Percentiles rank a stretch among this genome's conserved stretches.
phyloP scores from a whole-genome alignment of 1,140 invertebrate species.

The Drosophila obscura region DNA sequence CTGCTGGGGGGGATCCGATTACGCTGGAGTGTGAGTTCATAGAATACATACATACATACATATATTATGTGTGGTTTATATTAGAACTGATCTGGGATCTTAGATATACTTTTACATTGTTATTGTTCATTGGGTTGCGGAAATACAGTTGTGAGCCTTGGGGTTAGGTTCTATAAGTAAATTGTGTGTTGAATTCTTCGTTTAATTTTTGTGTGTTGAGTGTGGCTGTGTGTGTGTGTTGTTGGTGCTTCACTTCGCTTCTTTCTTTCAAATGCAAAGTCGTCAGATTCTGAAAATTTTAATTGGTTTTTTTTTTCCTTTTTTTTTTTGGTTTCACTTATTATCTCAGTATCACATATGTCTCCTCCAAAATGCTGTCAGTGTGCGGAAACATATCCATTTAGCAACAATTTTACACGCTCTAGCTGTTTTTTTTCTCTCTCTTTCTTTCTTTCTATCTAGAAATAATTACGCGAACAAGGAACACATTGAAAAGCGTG shows the following conservation, averaged over 20 bases:
- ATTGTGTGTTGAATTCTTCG: neutral
- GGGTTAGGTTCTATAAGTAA: slow-evolving; percentile 21
- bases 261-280: slow-evolving; percentile 43
- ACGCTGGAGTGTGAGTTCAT: neutral
- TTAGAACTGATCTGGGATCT: too few relatives aligned
- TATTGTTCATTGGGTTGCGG: slow-evolving; percentile 15
- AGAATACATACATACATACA: neutral
- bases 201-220: slow-evolving; percentile 11
- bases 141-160: slow-evolving; percentile 16
- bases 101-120: slow-evolving; percentile 11
- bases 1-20: slow-evolving; percentile 10
- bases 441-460: slow-evolving; percentile 3
- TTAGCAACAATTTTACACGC: slow-evolving; percentile 73
- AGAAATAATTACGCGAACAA: slow-evolving; percentile 28
- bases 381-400: slow-evolving; percentile 70
- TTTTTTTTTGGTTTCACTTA: slow-evolving; percentile 71
- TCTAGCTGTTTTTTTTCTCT: slow-evolving; percentile 5
- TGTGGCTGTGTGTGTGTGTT: slow-evolving; percentile 19
- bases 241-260: neutral
- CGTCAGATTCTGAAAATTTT: slow-evolving; percentile 49
- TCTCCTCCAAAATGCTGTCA: slow-evolving; percentile 58
- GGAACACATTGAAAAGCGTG: slow-evolving; percentile 39
- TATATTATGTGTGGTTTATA: neutral
- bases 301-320: slow-evolving; percentile 26
- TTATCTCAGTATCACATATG: slow-evolving; percentile 83